Base-by-base conservation (phyloP, 2,797 vertebrate genomes). In the Silurus lanzhouensis region DNA sequence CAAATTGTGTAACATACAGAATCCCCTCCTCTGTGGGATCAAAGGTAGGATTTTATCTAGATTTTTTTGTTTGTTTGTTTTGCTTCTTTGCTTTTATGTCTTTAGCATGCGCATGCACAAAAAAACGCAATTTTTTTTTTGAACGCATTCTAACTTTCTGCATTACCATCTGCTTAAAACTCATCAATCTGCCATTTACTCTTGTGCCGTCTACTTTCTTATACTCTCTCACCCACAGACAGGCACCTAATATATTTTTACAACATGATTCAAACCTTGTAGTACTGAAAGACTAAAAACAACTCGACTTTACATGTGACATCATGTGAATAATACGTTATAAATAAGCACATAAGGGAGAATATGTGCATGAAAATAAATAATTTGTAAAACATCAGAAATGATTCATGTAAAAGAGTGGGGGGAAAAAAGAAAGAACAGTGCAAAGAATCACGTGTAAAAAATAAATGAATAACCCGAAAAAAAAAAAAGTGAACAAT, bases 11-110 rank as follows among this genome's bases (percentile, higher is more conserved):
- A 25, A 44, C 17, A 63, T 92, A 89, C 92, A 89, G 91, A 89
- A 46, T 72, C n/a, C 22, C 15, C 58, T 90, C 89, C 88, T 88
- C 83, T 10, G 85, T 90, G 90, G 91, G 84, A 82, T 68, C 12
- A 13, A 91, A 93, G 90, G 91, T 94, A 93, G 92, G 92, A 86
- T 87, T 81, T 91, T 77, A 25, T 8, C 90, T 91, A 90, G 72
- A 89, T 91, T 94, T 93, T 93, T 81, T 87, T 93, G 0, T 91
- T 90, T 84, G 22, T 75, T 85, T 90, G 75, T n/a, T 75, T 85
- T 90, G 75, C 72, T 83, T 48, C 58, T 81, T 38, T 83, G 17
- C 71, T 90, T 91, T 92, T 94, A 92, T 92, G 88, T 79, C 85
- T 86, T 89, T 90, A 83, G 76, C 88, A 91, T 80, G 90, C 83